Evolutionary conservation across 2,797 vertebrate genomes (phyloP).

Genomic region (Antennarius maculatus): DNA sequence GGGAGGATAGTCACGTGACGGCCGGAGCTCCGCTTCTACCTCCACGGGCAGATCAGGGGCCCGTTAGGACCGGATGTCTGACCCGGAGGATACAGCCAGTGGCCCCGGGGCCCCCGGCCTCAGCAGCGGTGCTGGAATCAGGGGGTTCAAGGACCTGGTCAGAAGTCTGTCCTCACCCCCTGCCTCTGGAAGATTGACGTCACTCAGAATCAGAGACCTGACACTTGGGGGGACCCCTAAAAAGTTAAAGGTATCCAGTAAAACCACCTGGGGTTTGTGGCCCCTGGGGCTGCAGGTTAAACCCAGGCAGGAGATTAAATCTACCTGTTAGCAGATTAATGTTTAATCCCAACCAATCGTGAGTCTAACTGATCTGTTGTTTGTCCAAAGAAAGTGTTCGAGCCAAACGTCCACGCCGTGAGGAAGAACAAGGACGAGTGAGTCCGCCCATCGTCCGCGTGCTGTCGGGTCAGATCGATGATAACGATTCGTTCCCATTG

Average conservation of each 20-base stretch:
- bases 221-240: conserved; percentile 80
- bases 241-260: conserved; percentile 70
- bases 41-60: too few relatives aligned
- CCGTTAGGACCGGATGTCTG: conserved; percentile 55
- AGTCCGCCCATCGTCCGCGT: conserved; percentile 44
- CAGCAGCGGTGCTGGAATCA: conserved; percentile 35
- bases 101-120: conserved; percentile 42
- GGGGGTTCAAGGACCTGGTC: conserved; percentile 51
- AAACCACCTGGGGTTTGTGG: background rate
- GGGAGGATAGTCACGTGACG: too few relatives aligned
- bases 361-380: background rate
- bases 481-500: background rate
- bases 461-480: background rate
- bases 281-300: too few relatives aligned
- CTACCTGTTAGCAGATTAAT: background rate
- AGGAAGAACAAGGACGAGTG: conserved; percentile 84
- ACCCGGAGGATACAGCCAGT: conserved; percentile 39
- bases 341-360: background rate
- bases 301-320: too few relatives aligned
- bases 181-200: conserved; percentile 76
- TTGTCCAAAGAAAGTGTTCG: conserved; percentile 76
- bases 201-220: conserved; percentile 81
- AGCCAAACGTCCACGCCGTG: conserved; percentile 81
- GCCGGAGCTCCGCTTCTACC: too few relatives aligned
- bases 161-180: conserved; percentile 47